Percentiles rank a stretch among this genome's conserved stretches.
Evolutionary conservation across 2,888 invertebrate species (phyloP).

Genomic region (Megaustenia siamemsis): DNA sequence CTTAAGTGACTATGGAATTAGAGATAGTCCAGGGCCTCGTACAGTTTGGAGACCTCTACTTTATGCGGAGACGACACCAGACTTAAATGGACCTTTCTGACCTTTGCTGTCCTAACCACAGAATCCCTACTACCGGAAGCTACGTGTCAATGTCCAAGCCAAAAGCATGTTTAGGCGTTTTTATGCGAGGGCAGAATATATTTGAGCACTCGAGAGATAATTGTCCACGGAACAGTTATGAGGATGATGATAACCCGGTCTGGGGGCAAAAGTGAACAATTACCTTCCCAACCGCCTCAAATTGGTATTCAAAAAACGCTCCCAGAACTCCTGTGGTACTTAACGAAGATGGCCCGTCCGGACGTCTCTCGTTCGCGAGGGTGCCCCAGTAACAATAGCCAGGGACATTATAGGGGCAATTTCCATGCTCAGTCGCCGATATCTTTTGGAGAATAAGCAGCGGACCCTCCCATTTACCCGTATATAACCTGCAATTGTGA

Average conservation of each 20-base stretch:
- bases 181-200: constrained; percentile 3
- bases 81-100: too few relatives aligned
- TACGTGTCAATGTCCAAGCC: neutral
- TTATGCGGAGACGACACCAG: too few relatives aligned
- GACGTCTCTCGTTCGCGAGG: constrained; percentile 4
- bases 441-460: constrained; percentile 18
- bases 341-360: neutral
- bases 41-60: too few relatives aligned
- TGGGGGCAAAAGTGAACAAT: neutral
- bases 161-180: neutral
- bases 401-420: constrained; percentile 39
- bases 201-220: neutral
- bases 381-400: constrained; percentile 16
- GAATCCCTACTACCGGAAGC: neutral
- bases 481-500: constrained; percentile 25
- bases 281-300: neutral
- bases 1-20: too few relatives aligned
- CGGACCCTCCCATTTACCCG: constrained; percentile 20
- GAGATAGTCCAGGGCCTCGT: too few relatives aligned
- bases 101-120: neutral
- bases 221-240: constrained; percentile 1
- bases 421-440: constrained; percentile 34
- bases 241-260: neutral
- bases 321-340: neutral
- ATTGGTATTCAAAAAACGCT: constrained; percentile 13